Conservation (phyloP, 2,797 vertebrate genomes). For the Anniella stebbinsi region DNA sequence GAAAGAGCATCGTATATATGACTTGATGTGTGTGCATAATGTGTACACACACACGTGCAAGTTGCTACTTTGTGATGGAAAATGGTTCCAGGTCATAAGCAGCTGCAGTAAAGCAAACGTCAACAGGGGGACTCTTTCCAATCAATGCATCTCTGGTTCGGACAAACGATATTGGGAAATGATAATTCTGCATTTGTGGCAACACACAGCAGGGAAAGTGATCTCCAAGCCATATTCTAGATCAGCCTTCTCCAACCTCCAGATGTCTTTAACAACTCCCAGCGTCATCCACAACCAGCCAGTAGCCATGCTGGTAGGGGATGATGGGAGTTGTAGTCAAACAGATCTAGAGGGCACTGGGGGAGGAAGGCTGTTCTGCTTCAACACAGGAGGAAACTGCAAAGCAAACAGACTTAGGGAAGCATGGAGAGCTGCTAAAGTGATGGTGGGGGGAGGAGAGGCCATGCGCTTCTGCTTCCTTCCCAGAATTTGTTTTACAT, state of each 20-base stretch:
- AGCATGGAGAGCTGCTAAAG: neutral
- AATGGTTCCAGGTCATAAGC: neutral
- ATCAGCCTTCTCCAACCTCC: too few relatives aligned
- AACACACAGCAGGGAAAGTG: too few relatives aligned
- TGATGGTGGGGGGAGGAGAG: neutral
- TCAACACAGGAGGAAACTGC: neutral
- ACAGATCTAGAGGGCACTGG: too few relatives aligned
- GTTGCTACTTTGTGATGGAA: neutral
- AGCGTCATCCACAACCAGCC: too few relatives aligned
- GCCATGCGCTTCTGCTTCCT: neutral
- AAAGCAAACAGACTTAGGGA: neutral
- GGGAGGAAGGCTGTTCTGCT: too few relatives aligned
- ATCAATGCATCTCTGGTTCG: neutral
- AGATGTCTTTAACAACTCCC: too few relatives aligned
- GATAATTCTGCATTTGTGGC: neutral
- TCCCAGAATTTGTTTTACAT: neutral
- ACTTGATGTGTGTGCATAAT: neutral
- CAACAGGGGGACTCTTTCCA: neutral
- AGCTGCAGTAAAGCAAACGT: neutral
- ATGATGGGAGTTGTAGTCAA: too few relatives aligned
- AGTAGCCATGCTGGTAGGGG: too few relatives aligned
- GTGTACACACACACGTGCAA: neutral
- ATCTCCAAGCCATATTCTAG: neutral
- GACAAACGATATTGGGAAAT: neutral
- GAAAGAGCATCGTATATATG: too few relatives aligned